Base-by-base conservation (phyloP, 1,140 invertebrate genomes). In the Ylistrum balloti region DNA sequence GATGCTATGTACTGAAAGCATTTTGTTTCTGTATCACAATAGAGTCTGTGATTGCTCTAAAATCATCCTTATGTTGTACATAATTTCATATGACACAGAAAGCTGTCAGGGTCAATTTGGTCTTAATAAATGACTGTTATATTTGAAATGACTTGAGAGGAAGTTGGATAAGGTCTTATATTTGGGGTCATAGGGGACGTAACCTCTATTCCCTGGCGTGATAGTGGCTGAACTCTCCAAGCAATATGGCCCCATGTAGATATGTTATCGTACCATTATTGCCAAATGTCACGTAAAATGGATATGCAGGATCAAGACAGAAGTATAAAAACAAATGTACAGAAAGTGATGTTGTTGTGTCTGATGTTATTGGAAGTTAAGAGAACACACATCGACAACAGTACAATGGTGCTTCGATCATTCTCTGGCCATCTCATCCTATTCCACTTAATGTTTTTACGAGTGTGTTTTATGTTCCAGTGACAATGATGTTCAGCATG, bases 241-340 rank as follows among this genome's bases (percentile, higher is more conserved):
- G 56, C 56, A n/a, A 74, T 28, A 17, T 74, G 56, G 56, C 56
- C 56, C 56, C 56, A 74, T n/a, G 28, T 28, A 74, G 56, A 74
- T 74, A 5, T 22, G 56, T 74, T 74, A 74, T 74, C 56, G n/a
- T 74, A 17, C 5, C 5, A 74, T 74, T 74, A 74, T 74, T 74
- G 56, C 56, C 56, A 74, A 74, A 74, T 74, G 56, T 74, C 56
- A 74, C n/a, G 56, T 74, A 74, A 74, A 74, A 74, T 74, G 28
- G 28, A 74, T 74, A n/a, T 74, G 28, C 56, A 28, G 56, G 56
- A 74, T 74, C 56, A 74, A 74, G 17, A 0, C 22, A 28, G 5
- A 74, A 28, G 22, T 74, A 74, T 74, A 74, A 74, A 74, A 74
- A 74, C 15, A 74, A 74, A 74, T 74, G 56, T 9, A 74, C 56